These are phyloP conservation scores for Tetropium fuscum DNA, from an alignment of 2,888 invertebrate genomes.

Conservation along the genomic window DNA sequence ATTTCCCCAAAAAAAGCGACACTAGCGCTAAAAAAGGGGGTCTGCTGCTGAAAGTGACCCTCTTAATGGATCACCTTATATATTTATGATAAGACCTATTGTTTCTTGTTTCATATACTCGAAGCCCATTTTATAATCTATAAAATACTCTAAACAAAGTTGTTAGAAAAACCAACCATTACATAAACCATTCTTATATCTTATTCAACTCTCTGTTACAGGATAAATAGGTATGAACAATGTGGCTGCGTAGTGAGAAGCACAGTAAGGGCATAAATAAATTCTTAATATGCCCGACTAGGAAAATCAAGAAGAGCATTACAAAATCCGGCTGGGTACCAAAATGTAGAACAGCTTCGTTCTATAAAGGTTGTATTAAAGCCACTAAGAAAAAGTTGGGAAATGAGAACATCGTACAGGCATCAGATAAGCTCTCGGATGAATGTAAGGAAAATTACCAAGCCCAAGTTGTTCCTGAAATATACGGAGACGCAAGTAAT, in stretches of 20 bases:
- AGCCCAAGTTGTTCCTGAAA: constrained; percentile 62
- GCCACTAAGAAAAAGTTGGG: constrained; percentile 41
- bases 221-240: constrained; percentile 60
- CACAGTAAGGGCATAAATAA: constrained; percentile 70
- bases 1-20: too few species aligned
- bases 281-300: constrained; percentile 54
- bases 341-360: constrained; percentile 47
- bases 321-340: constrained; percentile 54
- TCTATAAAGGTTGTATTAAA: constrained; percentile 48
- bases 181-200: too few species aligned
- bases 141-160: too few species aligned
- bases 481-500: constrained; percentile 47
- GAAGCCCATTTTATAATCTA: too few species aligned
- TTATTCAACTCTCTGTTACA: too few species aligned
- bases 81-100: too few species aligned
- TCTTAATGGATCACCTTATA: too few species aligned
- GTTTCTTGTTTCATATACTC: too few species aligned
- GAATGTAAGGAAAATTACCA: constrained; percentile 62
- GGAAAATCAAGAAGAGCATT: constrained; percentile 48
- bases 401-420: constrained; percentile 27
- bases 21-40: too few species aligned
- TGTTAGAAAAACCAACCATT: too few species aligned
- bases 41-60: too few species aligned
- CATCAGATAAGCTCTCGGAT: constrained; percentile 47
- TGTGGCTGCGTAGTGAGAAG: constrained; percentile 79